These are phyloP conservation scores for Tolmerus cingulatus DNA, from an alignment of 2,888 invertebrate species.

Conservation along the genomic window DNA sequence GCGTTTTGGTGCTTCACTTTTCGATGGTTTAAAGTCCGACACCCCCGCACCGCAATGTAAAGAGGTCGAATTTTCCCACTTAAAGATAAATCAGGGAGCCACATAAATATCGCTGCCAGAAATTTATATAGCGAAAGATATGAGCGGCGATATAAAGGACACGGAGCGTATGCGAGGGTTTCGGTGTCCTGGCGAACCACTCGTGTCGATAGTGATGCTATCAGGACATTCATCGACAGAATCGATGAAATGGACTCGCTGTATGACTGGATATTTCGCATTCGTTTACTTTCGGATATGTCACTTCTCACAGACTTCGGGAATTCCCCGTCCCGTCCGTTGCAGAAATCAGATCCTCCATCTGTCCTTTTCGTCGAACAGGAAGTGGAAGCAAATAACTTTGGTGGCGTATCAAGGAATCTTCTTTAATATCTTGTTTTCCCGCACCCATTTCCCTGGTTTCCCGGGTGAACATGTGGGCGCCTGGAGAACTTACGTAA, in stretches of 20 bases:
- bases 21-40: not conserved
- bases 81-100: not conserved
- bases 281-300: not conserved
- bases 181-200: not conserved
- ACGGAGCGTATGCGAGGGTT: not conserved
- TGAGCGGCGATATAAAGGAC: not conserved
- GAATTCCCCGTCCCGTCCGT: not conserved
- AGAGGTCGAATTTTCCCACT: not conserved
- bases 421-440: not conserved
- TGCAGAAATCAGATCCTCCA: not conserved
- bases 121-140: not conserved
- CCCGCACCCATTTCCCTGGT: not conserved
- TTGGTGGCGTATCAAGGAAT: not conserved
- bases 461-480: not conserved
- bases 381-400: not conserved
- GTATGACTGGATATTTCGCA: not conserved
- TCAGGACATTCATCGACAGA: not conserved
- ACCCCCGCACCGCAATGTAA: not conserved
- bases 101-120: not conserved
- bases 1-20: not conserved
- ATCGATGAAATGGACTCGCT: not conserved
- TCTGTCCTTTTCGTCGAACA: not conserved
- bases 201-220: not conserved
- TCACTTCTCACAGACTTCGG: not conserved
- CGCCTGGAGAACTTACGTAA: not conserved